Evolutionary conservation across 2,797 vertebrate genomes (phyloP), one percentile per base, ranked within the genome.

Genomic region (Gallirallus australis): DNA sequence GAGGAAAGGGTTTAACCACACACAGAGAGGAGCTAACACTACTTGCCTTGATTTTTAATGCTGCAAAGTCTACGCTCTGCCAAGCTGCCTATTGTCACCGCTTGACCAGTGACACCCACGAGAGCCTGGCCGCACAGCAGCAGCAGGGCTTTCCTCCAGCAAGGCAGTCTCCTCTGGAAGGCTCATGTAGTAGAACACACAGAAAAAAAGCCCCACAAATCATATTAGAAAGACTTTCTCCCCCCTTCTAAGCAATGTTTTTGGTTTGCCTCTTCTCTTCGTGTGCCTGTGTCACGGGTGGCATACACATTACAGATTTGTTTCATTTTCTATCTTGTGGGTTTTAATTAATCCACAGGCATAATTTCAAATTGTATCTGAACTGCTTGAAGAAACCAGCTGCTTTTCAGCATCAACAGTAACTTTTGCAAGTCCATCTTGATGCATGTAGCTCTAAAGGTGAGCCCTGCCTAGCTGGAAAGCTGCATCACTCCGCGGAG

Each of bases 1-100:
- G 89, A 52, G 85, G 92, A 64, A 69, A 82, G 57, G n/a, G 13
- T 87, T 94, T 93, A 96, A 61, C 94, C 95, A 93, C 95, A 93
- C 87, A 37, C 6, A 47, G 95, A 89, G 91, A 85, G 64, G 57
- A 87, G 72, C 87, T 94, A 71, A 71, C 75, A 45, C 59, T 60
- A 24, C 86, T 94, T 59, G 75, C 84, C 93, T 86, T 86, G 71
- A 86, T 76, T 93, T 75, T 73, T 68, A 45, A 66, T 66, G 37
- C 75, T 60, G 75, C 86, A 63, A 56, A 63, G 20, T 57, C 81
- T 19, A 64, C 14, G 7, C 27, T n/a, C 86, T 70, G 52, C 90
- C 94, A 91, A 86, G 84, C 71, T 89, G 78, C 86, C 78, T 85
- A 14, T 85, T 83, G 89, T 92, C 94, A 82, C 57, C 30, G 9